Conservation (phyloP, 1,140 invertebrate genomes). For the Oreohelix idahoensis region DNA sequence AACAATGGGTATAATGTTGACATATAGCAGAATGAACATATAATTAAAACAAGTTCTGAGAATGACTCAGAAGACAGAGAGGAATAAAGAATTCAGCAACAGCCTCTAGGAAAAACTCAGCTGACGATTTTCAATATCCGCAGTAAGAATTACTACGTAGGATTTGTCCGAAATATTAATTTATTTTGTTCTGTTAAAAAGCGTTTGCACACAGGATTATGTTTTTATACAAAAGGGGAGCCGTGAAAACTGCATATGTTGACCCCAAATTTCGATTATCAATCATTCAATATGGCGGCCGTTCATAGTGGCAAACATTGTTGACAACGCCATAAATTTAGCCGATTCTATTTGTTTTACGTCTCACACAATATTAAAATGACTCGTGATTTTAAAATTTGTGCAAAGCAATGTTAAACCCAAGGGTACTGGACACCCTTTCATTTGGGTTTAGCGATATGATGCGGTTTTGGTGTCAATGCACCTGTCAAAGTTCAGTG, state of each 20-base stretch:
- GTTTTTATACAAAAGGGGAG: slow-evolving; percentile 36
- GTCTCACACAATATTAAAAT: not conserved
- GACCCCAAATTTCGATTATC: slow-evolving; percentile 52
- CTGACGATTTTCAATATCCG: too few species aligned
- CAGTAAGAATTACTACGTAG: too few species aligned
- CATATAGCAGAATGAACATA: too few species aligned
- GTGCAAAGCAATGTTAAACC: slow-evolving; percentile 4
- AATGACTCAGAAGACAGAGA: too few species aligned
- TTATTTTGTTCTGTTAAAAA: not conserved
- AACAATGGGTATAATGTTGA: too few species aligned
- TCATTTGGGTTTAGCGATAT: slow-evolving; percentile 12
- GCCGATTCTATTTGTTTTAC: not conserved
- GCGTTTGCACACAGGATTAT: not conserved
- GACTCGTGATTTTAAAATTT: slow-evolving; percentile 2
- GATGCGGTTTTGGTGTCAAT: slow-evolving; percentile 16
- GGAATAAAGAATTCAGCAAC: too few species aligned
- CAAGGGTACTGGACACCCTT: not conserved
- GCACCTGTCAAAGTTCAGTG: slow-evolving; percentile 20
- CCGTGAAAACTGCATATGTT: slow-evolving; percentile 48
- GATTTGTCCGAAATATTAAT: too few species aligned
- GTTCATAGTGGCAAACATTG: slow-evolving; percentile 31
- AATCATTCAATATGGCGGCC: slow-evolving; percentile 61
- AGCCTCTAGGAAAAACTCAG: too few species aligned
- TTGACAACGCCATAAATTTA: slow-evolving; percentile 30
- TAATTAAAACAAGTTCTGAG: too few species aligned